Conservation (phyloP, 2,113 vertebrate species). For the Ailurus styani region DNA sequence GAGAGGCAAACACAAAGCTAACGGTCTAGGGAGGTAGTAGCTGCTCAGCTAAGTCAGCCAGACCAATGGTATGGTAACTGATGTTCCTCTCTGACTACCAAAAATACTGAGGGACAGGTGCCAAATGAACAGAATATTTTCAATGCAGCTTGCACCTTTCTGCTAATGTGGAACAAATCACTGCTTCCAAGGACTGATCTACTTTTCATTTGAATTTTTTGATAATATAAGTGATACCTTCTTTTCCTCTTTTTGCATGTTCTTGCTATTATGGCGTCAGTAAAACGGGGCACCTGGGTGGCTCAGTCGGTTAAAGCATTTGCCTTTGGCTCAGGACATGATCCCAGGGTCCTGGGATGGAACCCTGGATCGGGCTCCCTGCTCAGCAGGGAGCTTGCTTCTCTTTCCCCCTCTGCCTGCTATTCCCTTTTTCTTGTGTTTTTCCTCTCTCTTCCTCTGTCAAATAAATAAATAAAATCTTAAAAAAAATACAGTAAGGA, state of each 20-base stretch:
- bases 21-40: neutral
- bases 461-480: too few relatives aligned
- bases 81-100: neutral
- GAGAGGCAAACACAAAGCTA: neutral
- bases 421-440: too few relatives aligned
- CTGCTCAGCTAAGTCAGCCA: neutral
- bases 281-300: neutral
- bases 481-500: neutral
- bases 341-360: too few relatives aligned
- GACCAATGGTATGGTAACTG: neutral
- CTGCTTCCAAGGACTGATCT: neutral
- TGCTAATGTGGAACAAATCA: neutral
- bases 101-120: neutral
- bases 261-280: neutral
- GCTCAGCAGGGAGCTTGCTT: too few relatives aligned
- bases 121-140: neutral
- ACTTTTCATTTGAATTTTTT: neutral
- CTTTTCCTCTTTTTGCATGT: neutral
- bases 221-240: neutral
- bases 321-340: too few relatives aligned
- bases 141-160: neutral
- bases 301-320: too few relatives aligned
- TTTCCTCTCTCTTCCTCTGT: too few relatives aligned
- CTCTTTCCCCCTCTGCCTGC: too few relatives aligned
- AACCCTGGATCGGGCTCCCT: too few relatives aligned